Base-by-base conservation (phyloP, 2,888 invertebrate species). In the Heliconius ethilla region DNA sequence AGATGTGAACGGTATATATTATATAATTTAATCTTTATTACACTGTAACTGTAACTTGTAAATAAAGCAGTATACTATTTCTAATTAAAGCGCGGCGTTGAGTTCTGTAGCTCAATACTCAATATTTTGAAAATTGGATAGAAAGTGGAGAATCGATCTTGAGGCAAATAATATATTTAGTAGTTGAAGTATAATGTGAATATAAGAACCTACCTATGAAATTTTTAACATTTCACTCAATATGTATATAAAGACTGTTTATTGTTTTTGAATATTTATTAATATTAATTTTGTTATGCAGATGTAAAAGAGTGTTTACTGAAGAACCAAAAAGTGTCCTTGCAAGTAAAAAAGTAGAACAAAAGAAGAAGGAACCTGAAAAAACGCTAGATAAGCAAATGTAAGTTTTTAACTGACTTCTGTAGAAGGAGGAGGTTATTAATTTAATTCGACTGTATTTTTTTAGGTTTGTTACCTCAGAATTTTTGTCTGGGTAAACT, bases 251-350 rank as follows among this genome's bases (percentile, higher is more conserved):
- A 5, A 51, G 10, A 13, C 6, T 70, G 37, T n/a, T n/a, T 7
- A 33, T 66, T 66, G 9, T 33, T 33, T 67, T 25, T 40, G n/a
- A 13, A 40, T 11, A 33, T 37, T 1, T 40, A 25, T 67, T 40
- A 6, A 40, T 69, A n/a, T 15, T 3, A 25, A 15, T 69, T n/a
- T 27, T 40, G 13, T 27, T 25, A 11, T 73, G 29, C 67, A 95
- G 96, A 83, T 97, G 97, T 92, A 96, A 95, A 87, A 94, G 96
- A 85, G 95, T 96, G 86, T 95, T 97, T 83, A 95, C 96, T 1
- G 96, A 97, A 80, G 96, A 97, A 85, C 97, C 97, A 51, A 97
- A 97, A 90, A 91, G 93, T 87, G 91, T 94, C 87, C 92, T 91
- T 85, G 86, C 89, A 80, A 92, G 87, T 88, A 94, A 93, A 85